phyloP scores from a whole-genome alignment of 2,797 vertebrate genomes.

The Eidolon dupreanum region DNA sequence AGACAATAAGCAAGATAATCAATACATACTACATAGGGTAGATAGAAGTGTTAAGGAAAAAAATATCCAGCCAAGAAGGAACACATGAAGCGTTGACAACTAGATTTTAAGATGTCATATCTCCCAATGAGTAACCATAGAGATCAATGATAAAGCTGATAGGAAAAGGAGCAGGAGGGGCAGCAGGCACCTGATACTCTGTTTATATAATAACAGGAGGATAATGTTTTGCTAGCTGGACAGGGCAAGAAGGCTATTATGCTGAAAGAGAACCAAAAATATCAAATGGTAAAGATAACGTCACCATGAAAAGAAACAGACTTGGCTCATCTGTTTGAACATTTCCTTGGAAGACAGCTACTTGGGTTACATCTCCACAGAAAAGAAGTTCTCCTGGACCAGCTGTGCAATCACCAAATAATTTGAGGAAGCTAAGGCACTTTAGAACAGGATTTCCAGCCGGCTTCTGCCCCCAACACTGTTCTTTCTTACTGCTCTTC shows the following conservation, averaged over 20 bases:
- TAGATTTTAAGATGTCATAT: slow-evolving; percentile 51
- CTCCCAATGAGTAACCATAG: background rate
- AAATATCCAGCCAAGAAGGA: background rate
- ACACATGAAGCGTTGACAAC: background rate
- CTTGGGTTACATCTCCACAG: background rate
- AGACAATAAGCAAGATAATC: background rate
- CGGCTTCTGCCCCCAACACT: background rate
- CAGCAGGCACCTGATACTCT: slow-evolving; percentile 35
- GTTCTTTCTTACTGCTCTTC: background rate
- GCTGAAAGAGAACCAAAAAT: slow-evolving; percentile 20
- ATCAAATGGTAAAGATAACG: background rate
- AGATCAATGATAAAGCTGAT: background rate
- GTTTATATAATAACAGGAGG: slow-evolving; percentile 44
- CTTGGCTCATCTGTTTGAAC: background rate
- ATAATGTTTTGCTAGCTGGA: slow-evolving; percentile 40
- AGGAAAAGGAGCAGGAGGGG: background rate
- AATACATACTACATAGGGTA: background rate
- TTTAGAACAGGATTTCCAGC: background rate
- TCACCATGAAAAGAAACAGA: slow-evolving; percentile 39
- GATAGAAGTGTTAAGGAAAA: background rate
- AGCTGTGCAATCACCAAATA: background rate
- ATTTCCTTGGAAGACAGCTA: background rate
- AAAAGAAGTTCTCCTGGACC: background rate
- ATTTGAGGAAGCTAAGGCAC: background rate
- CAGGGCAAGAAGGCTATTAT: background rate